Percentiles rank a stretch among this genome's conserved stretches.
Evolutionary conservation across 2,113 vertebrate genomes (phyloP).

Genomic region (Pseudopodoces humilis): DNA sequence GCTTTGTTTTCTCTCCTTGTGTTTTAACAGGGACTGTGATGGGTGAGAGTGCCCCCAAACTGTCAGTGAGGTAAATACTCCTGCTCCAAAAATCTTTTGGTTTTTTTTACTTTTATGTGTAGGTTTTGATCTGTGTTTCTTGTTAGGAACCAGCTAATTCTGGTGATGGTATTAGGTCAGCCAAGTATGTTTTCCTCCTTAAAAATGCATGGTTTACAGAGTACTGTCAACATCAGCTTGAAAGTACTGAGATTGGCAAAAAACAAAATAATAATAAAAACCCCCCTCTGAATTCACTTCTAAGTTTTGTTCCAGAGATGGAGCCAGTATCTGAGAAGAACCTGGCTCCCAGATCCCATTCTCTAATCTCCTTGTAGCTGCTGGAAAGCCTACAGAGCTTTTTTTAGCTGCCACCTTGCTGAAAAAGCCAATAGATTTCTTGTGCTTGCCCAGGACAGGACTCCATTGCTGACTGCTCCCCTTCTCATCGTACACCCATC

Average conservation of each 20-base stretch:
- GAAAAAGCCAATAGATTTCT: not conserved
- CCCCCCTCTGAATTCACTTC: not conserved
- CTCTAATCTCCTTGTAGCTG: not conserved
- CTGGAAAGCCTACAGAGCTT: not conserved
- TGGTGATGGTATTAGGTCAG: constrained; percentile 28
- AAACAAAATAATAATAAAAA: not conserved
- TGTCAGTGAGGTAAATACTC: not conserved
- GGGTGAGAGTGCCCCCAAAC: constrained; percentile 29
- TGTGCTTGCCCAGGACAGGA: not conserved
- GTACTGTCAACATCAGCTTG: not conserved
- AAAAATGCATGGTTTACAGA: not conserved
- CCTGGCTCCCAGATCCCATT: not conserved
- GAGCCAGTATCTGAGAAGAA: not conserved
- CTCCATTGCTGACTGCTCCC: not conserved
- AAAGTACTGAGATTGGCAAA: not conserved
- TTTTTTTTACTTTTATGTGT: constrained; percentile 27
- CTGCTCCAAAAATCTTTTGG: not conserved
- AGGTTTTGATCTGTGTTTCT: not conserved
- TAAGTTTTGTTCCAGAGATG: not conserved
- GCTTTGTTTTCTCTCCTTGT: not conserved
- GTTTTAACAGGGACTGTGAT: not conserved
- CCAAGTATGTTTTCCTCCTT: not conserved
- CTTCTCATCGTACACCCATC: not conserved
- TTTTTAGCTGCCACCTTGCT: not conserved
- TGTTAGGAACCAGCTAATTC: not conserved